Conservation (phyloP, 2,113 vertebrate genomes). For the Lucifuga dentata region DNA sequence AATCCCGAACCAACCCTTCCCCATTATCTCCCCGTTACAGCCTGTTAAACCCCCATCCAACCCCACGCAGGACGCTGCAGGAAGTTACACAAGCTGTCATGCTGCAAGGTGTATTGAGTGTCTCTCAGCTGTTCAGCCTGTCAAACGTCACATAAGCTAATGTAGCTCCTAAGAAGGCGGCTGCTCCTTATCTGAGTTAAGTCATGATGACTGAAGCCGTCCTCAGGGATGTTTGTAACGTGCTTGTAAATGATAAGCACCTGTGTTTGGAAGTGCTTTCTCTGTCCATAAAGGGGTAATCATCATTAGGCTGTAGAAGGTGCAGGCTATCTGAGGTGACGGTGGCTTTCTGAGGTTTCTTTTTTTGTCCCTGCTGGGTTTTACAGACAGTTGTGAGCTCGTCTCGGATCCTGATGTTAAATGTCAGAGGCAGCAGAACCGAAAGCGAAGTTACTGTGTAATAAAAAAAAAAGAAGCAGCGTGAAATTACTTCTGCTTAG, state of each 20-base stretch:
- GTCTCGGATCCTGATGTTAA: background rate
- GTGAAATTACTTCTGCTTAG: conserved; percentile 14
- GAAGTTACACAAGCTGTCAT: conserved; percentile 20
- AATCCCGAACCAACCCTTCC: background rate
- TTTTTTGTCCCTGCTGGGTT: conserved; percentile 7
- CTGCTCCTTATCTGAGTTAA: conserved; percentile 19
- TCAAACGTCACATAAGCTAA: too few relatives aligned
- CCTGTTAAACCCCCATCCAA: conserved; percentile 22
- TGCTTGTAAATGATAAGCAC: conserved; percentile 60
- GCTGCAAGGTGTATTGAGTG: background rate
- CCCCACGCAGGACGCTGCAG: background rate
- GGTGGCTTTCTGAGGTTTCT: conserved; percentile 29
- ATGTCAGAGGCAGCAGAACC: conserved; percentile 11
- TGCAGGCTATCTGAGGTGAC: conserved; percentile 41
- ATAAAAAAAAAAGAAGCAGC: background rate
- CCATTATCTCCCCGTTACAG: conserved; percentile 22
- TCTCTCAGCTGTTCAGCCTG: conserved; percentile 21
- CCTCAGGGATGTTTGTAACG: conserved; percentile 45
- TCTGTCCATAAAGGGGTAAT: conserved; percentile 42
- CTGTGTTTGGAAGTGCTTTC: conserved; percentile 32
- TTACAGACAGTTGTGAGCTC: conserved; percentile 11
- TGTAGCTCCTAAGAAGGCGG: too few relatives aligned
- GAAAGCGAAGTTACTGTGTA: background rate
- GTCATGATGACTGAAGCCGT: conserved; percentile 38
- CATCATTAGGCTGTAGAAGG: conserved; percentile 40